These are phyloP conservation scores for Otus sunia DNA, from an alignment of 2,113 vertebrate species.

Conservation along the genomic window DNA sequence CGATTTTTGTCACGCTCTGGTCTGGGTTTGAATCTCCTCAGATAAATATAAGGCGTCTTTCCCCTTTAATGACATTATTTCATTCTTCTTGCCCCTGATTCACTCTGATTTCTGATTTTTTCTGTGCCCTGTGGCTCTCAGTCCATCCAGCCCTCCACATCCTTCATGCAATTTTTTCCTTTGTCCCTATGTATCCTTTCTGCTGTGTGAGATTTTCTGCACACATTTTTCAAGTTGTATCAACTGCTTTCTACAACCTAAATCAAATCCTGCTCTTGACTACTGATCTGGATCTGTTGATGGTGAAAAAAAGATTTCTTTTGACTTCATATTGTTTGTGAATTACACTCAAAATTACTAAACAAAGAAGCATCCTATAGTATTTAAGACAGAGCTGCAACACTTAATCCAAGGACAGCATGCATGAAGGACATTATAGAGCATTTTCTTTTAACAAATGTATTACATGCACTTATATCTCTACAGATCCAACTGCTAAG, in stretches of 20 bases:
- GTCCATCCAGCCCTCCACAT: neutral
- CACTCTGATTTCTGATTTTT: neutral
- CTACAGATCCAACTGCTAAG: neutral
- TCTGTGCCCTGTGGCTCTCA: neutral
- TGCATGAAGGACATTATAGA: neutral
- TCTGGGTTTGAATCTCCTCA: neutral
- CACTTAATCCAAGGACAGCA: neutral
- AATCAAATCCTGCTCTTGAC: neutral
- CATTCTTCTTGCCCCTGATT: neutral
- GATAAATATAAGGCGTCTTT: neutral
- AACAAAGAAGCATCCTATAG: neutral
- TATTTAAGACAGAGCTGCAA: neutral
- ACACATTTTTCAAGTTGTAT: neutral
- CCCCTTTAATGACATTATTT: neutral
- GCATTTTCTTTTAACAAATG: neutral
- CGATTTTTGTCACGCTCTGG: rapidly evolving
- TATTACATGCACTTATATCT: neutral
- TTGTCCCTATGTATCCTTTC: neutral
- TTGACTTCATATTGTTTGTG: neutral
- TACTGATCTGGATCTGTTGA: neutral
- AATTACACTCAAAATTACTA: neutral
- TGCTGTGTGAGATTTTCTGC: neutral
- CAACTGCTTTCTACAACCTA: neutral
- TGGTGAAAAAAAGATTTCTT: neutral
- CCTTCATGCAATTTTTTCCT: neutral